Evolutionary conservation across 2,797 vertebrate genomes (phyloP).

Genomic region (Pangasius djambal): DNA sequence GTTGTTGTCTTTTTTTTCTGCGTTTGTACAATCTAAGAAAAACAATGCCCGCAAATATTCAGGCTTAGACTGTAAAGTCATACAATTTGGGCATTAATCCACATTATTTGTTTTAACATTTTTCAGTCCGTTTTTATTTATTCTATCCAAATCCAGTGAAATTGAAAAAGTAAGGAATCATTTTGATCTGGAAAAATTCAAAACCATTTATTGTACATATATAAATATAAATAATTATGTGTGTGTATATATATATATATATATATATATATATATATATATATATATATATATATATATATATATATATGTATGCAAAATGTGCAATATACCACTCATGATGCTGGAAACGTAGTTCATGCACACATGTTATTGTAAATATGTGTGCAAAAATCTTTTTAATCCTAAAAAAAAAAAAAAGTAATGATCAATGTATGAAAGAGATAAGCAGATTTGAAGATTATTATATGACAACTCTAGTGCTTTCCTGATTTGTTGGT

Average conservation of each 20-base stretch:
- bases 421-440: not conserved
- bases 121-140: not conserved
- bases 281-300: slow-evolving; percentile 57
- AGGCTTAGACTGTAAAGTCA: not conserved
- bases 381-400: slow-evolving; percentile 71
- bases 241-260: slow-evolving; percentile 57
- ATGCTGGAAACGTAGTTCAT: slow-evolving; percentile 66
- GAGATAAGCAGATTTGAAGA: not conserved
- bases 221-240: slow-evolving; percentile 32
- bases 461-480: slow-evolving; percentile 24
- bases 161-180: not conserved
- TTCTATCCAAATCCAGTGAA: not conserved
- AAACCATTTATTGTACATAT: not conserved
- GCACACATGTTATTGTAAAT: slow-evolving; percentile 46
- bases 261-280: slow-evolving; percentile 62
- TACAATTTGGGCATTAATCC: not conserved
- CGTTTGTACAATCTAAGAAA: not conserved
- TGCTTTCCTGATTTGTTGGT: slow-evolving; percentile 40
- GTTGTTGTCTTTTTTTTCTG: not conserved
- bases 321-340: slow-evolving; percentile 67
- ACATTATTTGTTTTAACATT: not conserved
- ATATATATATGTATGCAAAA: slow-evolving; percentile 72
- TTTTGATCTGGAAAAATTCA: slow-evolving; percentile 3
- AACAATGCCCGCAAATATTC: not conserved
- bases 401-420: slow-evolving; percentile 53